Percentiles rank a stretch among this genome's conserved stretches.
These are phyloP conservation scores for Collichthys lucidus DNA, from an alignment of 2,113 vertebrate species.

Conservation along the genomic window DNA sequence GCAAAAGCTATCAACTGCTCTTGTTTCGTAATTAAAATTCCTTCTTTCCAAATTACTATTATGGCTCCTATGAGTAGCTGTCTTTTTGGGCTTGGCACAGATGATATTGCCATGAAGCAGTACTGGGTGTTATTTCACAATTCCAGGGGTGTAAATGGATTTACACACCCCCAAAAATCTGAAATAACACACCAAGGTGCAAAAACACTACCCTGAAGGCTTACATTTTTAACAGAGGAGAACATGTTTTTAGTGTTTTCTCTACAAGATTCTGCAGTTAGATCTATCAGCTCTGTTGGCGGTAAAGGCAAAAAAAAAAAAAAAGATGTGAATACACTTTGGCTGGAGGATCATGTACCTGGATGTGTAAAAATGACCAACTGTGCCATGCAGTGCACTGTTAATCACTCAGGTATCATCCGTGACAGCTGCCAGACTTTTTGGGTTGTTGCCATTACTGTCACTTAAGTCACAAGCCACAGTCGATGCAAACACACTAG, in stretches of 20 bases:
- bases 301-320: too few relatives aligned
- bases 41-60: slow-evolving; percentile 40
- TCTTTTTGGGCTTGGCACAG: slow-evolving; percentile 25
- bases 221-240: background rate
- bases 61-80: slow-evolving; percentile 35
- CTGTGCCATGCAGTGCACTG: background rate
- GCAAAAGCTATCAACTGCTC: slow-evolving; percentile 49
- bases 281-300: slow-evolving; percentile 10
- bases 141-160: slow-evolving; percentile 56
- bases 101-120: slow-evolving; percentile 34
- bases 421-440: background rate
- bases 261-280: slow-evolving; percentile 3
- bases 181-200: slow-evolving; percentile 18
- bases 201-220: background rate
- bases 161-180: slow-evolving; percentile 33
- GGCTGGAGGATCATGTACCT: background rate
- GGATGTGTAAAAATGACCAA: slow-evolving; percentile 12
- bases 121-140: slow-evolving; percentile 34
- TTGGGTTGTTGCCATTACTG: slow-evolving; percentile 5
- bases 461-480: slow-evolving; percentile 21
- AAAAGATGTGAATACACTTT: background rate
- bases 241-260: slow-evolving; percentile 29
- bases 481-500: background rate
- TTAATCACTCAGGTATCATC: slow-evolving; percentile 43
- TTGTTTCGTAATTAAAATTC: slow-evolving; percentile 64